phyloP scores from a whole-genome alignment of 2,888 invertebrate genomes.

The Pinctada fucata region DNA sequence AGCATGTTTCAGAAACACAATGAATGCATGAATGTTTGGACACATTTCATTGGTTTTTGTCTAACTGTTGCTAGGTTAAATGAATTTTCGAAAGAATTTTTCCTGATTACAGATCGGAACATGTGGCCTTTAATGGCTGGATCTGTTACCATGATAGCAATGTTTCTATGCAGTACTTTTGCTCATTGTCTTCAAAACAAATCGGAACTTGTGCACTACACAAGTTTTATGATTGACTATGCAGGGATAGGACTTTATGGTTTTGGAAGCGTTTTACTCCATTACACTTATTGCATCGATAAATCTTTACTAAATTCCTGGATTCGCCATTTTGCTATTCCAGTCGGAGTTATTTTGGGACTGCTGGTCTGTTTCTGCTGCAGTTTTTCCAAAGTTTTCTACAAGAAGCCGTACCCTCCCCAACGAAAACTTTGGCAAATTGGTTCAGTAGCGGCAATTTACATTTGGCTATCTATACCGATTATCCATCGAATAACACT shows the following conservation, averaged over 20 bases:
- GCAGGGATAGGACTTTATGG: constrained; percentile 76
- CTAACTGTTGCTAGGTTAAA: constrained; percentile 54
- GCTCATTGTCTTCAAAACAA: constrained; percentile 74
- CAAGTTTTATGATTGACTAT: constrained; percentile 76
- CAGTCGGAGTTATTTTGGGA: constrained; percentile 68
- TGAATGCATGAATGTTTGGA: constrained; percentile 76
- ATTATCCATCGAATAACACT: constrained; percentile 67
- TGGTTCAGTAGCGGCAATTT: constrained; percentile 69
- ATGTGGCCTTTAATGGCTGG: constrained; percentile 74
- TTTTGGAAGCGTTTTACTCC: constrained; percentile 74
- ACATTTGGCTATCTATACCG: constrained; percentile 72
- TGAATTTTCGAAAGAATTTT: constrained; percentile 63
- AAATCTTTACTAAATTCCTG: constrained; percentile 59
- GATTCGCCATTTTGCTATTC: constrained; percentile 60
- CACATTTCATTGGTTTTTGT: constrained; percentile 70
- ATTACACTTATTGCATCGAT: constrained; percentile 72
- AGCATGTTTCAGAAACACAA: constrained; percentile 75
- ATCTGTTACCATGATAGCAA: constrained; percentile 65
- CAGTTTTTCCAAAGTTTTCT: constrained; percentile 70
- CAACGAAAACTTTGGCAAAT: constrained; percentile 74
- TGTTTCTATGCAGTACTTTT: constrained; percentile 69
- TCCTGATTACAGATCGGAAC: constrained; percentile 69
- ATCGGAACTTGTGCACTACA: constrained; percentile 74
- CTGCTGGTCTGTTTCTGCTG: constrained; percentile 69
- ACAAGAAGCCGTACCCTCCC: constrained; percentile 73